These are phyloP conservation scores for Erannis defoliaria DNA, from an alignment of 2,888 invertebrate species.

Conservation along the genomic window DNA sequence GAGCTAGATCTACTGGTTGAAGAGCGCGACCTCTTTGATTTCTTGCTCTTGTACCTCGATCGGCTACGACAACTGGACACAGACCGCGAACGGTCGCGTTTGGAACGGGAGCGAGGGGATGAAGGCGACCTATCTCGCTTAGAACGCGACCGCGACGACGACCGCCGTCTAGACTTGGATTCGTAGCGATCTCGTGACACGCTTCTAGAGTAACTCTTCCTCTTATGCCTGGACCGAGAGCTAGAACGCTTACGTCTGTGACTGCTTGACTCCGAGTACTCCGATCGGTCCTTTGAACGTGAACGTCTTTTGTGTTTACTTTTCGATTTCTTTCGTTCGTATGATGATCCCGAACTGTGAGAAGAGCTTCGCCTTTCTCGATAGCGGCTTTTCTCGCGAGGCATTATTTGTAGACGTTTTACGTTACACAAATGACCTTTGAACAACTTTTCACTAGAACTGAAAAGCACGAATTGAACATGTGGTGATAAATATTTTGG, in stretches of 20 bases:
- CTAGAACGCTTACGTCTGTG: conserved; percentile 69
- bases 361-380: conserved; percentile 77
- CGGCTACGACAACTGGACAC: conserved; percentile 69
- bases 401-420: conserved; percentile 58
- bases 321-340: conserved; percentile 75
- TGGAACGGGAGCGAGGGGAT: conserved; percentile 65
- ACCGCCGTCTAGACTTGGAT: conserved; percentile 68
- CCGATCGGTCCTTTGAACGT: conserved; percentile 74
- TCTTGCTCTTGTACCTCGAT: conserved; percentile 65
- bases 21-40: conserved; percentile 67
- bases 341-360: conserved; percentile 77
- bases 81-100: conserved; percentile 64
- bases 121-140: conserved; percentile 72
- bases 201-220: conserved; percentile 76
- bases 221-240: conserved; percentile 68
- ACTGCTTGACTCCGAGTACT: conserved; percentile 59
- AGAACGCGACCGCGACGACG: conserved; percentile 66
- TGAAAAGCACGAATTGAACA: too few relatives aligned
- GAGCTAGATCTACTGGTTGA: conserved; percentile 74
- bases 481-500: too few relatives aligned
- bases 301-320: conserved; percentile 75
- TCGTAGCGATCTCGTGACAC: conserved; percentile 77
- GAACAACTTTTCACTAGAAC: neutral
- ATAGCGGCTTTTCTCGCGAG: conserved; percentile 78
- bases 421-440: conserved; percentile 14